Evolutionary conservation across 2,888 invertebrate species (phyloP), one percentile per base, ranked within the genome.

Genomic region (Hemistola chrysoprasaria): DNA sequence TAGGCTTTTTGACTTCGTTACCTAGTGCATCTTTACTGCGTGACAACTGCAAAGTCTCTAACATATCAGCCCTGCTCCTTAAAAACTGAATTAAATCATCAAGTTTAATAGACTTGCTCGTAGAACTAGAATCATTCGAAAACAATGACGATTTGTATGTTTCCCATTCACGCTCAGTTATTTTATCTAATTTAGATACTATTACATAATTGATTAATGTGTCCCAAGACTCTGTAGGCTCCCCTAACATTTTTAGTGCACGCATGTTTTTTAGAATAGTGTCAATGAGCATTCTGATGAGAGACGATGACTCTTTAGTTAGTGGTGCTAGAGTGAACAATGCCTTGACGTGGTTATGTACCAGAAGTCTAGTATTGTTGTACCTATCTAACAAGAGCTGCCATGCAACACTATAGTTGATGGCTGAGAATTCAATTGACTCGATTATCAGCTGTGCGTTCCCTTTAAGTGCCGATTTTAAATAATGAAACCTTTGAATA

Each of bases 141-240:
- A 16, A 2, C 16, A 16, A 16, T 16, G 16, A 3, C 16, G 16
- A 16, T 4, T 16, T 16, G 4, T 16, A 4, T 2, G 16, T 3
- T 4, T 27, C 27, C 27, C 27, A 27, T 5, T 8, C 11, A 11
- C 27, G 27, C 10, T 32, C 42, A 1, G 42, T 42, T 3, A 9
- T 4, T 4, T 7, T 8, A 21, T 42, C 36, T 1, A 42, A 20
- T n/a, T 42, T 37, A 1, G 42, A 9, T n/a, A 35, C 31, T 10
- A 36, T 25, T 8, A 42, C 20, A 31, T 37, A 42, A 10, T 36
- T 37, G 2, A 42, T 8, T 8, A 42, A 6, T 1, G 42, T 37
- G 11, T 42, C 42, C 42, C 37, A 42, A 1, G 9, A n/a, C 2
- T 42, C 42, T 1, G 42, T 42, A 6, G 42, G 36, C 10, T 42